These are phyloP conservation scores for Cotesia glomerata DNA, from an alignment of 1,140 invertebrate genomes.

Conservation along the genomic window DNA sequence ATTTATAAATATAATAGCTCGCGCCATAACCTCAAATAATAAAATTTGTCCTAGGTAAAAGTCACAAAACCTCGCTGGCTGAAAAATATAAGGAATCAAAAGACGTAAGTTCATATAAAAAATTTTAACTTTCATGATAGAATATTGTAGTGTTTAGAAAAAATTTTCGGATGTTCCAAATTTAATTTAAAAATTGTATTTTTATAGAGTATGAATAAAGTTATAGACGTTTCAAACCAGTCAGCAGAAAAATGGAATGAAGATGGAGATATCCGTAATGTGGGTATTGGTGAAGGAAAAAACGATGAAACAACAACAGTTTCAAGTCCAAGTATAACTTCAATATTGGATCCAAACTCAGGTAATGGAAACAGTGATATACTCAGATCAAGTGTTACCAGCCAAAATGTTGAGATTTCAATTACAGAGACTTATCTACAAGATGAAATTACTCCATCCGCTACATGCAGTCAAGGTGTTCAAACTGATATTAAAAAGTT, in stretches of 20 bases:
- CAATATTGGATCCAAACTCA: not conserved
- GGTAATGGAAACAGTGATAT: not conserved
- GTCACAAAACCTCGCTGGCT: too few species aligned
- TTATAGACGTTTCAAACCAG: not conserved
- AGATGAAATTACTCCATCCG: not conserved
- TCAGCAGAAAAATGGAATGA: not conserved
- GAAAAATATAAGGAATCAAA: too few species aligned
- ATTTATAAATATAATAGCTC: too few species aligned
- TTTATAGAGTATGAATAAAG: not conserved
- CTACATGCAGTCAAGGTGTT: constrained; percentile 8
- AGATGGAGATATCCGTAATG: not conserved
- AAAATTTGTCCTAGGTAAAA: too few species aligned
- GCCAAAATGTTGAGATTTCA: constrained; percentile 6
- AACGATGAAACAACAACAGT: not conserved
- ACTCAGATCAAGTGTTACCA: not conserved
- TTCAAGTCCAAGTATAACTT: not conserved
- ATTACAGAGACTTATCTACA: not conserved
- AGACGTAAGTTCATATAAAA: too few species aligned
- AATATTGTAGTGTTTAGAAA: too few species aligned
- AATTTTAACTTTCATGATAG: too few species aligned
- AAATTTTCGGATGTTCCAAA: not conserved
- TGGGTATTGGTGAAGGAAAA: not conserved
- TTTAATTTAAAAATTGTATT: not conserved
- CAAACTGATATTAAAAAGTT: constrained; percentile 24
- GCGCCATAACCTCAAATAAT: too few species aligned